Evolutionary conservation across 2,113 vertebrate species (phyloP).

Genomic region (Polyodon spathula): DNA sequence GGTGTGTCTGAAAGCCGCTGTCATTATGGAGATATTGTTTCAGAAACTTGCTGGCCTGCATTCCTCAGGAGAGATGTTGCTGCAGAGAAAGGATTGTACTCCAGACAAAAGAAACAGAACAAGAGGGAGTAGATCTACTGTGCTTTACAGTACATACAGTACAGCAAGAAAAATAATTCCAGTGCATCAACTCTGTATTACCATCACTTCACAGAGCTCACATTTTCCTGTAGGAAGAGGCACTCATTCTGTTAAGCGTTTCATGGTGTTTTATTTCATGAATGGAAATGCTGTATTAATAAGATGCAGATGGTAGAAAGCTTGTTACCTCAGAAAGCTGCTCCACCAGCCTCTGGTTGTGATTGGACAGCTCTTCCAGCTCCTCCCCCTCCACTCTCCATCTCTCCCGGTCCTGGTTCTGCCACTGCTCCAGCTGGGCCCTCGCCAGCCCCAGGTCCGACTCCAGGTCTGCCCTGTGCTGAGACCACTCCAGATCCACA

Average conservation of each 20-base stretch:
- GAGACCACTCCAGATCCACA: conserved; percentile 40
- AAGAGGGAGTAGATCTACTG: too few relatives aligned
- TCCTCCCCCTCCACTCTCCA: conserved; percentile 50
- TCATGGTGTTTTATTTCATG: too few relatives aligned
- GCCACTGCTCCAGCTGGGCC: conserved; percentile 46
- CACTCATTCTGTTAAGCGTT: too few relatives aligned
- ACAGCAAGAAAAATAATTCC: too few relatives aligned
- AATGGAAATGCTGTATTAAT: not conserved
- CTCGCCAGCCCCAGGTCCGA: conserved; percentile 38
- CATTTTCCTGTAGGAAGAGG: too few relatives aligned
- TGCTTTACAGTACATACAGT: too few relatives aligned
- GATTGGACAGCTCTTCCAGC: conserved; percentile 51
- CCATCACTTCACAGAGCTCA: too few relatives aligned
- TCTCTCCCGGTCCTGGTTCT: conserved; percentile 41
- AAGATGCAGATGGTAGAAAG: not conserved
- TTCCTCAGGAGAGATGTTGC: conserved; percentile 19
- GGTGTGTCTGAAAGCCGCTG: not conserved
- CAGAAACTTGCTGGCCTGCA: conserved; percentile 39
- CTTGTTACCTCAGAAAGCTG: conserved; percentile 57
- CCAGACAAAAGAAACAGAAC: too few relatives aligned
- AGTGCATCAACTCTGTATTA: too few relatives aligned
- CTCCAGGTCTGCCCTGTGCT: conserved; percentile 50
- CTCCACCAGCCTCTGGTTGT: conserved; percentile 64
- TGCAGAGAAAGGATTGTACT: too few relatives aligned
- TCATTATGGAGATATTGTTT: conserved; percentile 7